Evolutionary conservation across 2,113 vertebrate genomes (phyloP).

Genomic region (Ptilorrhoa leucosticta): DNA sequence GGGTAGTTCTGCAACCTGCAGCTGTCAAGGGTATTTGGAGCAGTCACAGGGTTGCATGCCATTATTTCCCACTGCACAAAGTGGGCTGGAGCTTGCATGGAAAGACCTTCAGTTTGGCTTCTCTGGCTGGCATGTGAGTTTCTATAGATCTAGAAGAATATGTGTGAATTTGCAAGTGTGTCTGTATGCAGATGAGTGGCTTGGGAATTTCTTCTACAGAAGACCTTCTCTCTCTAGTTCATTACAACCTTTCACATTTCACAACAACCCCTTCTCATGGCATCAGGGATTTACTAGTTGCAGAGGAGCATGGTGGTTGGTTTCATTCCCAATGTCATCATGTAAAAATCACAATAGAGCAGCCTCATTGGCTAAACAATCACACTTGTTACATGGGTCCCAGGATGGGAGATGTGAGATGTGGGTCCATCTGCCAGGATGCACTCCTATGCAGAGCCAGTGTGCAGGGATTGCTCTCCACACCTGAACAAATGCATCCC

Average conservation of each 20-base stretch:
- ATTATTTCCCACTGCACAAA: not conserved
- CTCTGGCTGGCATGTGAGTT: not conserved
- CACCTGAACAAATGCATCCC: not conserved
- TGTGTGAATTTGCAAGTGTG: not conserved
- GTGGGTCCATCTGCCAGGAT: not conserved
- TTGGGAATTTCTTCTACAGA: not conserved
- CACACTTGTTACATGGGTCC: accelerated
- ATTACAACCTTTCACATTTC: not conserved
- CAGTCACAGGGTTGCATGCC: not conserved
- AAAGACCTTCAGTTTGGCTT: not conserved
- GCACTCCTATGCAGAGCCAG: accelerated
- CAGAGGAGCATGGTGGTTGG: not conserved
- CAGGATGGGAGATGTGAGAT: not conserved
- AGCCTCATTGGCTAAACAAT: not conserved
- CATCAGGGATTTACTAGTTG: not conserved
- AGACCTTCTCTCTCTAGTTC: not conserved
- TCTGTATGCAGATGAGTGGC: not conserved
- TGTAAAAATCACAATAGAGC: not conserved
- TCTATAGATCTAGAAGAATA: not conserved
- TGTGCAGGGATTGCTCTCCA: not conserved
- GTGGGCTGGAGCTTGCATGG: not conserved
- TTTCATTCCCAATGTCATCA: not conserved
- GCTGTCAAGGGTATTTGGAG: not conserved
- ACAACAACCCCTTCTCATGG: not conserved
- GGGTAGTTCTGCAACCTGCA: not conserved